Evolutionary conservation across 2,888 invertebrate species (phyloP), one percentile per base, ranked within the genome.

Genomic region (Thecophora atra): DNA sequence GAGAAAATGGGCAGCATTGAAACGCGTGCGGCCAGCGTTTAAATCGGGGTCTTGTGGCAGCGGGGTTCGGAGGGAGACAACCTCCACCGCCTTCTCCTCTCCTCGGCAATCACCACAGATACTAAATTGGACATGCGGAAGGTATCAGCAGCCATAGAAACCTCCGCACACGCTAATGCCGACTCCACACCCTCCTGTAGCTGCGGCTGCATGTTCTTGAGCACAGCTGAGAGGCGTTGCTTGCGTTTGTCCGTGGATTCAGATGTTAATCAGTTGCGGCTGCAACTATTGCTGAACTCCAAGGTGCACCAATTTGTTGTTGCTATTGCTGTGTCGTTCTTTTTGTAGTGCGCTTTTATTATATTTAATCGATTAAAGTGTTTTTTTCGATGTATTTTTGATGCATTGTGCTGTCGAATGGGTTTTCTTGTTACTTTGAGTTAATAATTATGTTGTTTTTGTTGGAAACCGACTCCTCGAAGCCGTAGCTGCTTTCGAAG

Each of bases 281-380:
- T 62, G 47, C 47, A 64, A 47, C 21, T 44, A 21, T 26, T 21
- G 19, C 65, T 24, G 51, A 52, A 19, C 52, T 26, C 52, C 70
- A 52, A 52, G 52, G 63, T 63, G 66, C 66, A 60, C 66, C 26
- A 60, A 66, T n/a, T 60, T 72, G 21, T 64, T 63, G 26, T 64
- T 63, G n/a, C n/a, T n/a, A n/a, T n/a, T n/a, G n/a, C n/a, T n/a
- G n/a, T n/a, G 37, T 54, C n/a, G 37, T 56, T 68, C 21, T 56
- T 67, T 5, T 8, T 68, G 37, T 67, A 30, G 21, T 13, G 37
- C 21, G 8, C 24, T 66, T 24, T 24, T 67, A n/a, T 44, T 60
- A 15, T 58, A 19, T 37, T 58, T 51, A 69, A 69, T 60, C 28
- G 47, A 62, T 69, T 68, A 44, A 44, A 56, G 19, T 68, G n/a